These are phyloP conservation scores for Syngnathus scovelli DNA, from an alignment of 2,113 vertebrate species.

Conservation along the genomic window DNA sequence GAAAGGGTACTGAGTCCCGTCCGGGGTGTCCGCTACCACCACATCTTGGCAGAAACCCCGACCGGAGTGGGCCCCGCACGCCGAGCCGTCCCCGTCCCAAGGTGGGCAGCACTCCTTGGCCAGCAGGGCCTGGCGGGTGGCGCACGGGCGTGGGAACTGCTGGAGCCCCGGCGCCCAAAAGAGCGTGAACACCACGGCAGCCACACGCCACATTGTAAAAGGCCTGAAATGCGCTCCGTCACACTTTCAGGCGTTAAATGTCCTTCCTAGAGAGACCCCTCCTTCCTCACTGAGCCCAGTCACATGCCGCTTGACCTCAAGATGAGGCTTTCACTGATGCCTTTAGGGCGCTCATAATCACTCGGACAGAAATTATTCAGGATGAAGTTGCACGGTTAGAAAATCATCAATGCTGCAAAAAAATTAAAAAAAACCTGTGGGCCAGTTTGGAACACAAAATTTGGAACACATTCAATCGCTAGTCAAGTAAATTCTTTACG, in stretches of 20 bases:
- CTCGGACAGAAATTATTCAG: not conserved
- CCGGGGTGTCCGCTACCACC: slow-evolving; percentile 61
- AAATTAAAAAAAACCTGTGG: not conserved
- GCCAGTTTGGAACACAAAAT: too few relatives aligned
- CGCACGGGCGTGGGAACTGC: slow-evolving; percentile 59
- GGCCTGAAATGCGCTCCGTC: not conserved
- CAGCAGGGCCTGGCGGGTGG: slow-evolving; percentile 36
- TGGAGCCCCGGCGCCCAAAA: slow-evolving; percentile 28
- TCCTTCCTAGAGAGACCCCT: not conserved
- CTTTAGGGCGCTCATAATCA: not conserved
- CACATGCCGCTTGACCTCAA: slow-evolving; percentile 55
- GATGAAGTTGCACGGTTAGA: not conserved
- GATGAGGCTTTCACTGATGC: slow-evolving; percentile 16
- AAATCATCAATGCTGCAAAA: not conserved
- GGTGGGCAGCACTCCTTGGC: slow-evolving; percentile 59
- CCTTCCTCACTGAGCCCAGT: slow-evolving; percentile 29
- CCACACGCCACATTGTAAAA: slow-evolving; percentile 61
- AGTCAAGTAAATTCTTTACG: too few relatives aligned
- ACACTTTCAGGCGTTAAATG: slow-evolving; percentile 12
- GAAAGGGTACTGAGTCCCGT: slow-evolving; percentile 86
- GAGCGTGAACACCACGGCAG: slow-evolving; percentile 43
- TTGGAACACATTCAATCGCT: too few relatives aligned
- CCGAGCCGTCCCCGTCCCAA: slow-evolving; percentile 57
- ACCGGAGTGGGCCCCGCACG: slow-evolving; percentile 67
- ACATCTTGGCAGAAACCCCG: slow-evolving; percentile 80